Base-by-base conservation (phyloP, 37 sponge, comb jelly and placozoan species). In the Cliona cf. orientalis region DNA sequence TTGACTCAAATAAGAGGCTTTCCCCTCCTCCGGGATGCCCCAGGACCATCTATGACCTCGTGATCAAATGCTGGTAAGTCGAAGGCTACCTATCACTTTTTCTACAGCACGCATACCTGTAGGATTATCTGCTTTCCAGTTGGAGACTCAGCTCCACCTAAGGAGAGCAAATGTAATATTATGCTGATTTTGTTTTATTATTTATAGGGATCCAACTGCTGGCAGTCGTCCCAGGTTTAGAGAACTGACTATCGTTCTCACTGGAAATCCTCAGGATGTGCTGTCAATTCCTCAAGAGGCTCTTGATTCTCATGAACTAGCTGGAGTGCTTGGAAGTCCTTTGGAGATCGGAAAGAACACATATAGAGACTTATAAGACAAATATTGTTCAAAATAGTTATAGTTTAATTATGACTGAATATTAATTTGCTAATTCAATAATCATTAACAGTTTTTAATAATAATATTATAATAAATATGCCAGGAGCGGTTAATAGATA, bases 21-120 rank as follows among this genome's bases (percentile, higher is more conserved):
- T 58, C 77, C 22, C 77, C 77, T 62, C 77, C 77, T 17, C 61
- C 77, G 2, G 77, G 77, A 76, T 76, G 77, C 25, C 62, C 77
- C 0, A 29, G 77, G 40, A 64, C 64, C 31, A 76, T 76, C 12
- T 76, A 76, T 58, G 28, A 39, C 3, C 36, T 61, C 61, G 61
- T 76, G 77, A 76, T 76, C 12, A 36, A n/a, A 37, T 76, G 63
- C 63, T 76, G 77, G 77, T 76, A 21, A 26, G 53, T 49, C 14
- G 14, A 49, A 9, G 14, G 14, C 14, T 19, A 19, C 9, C 14
- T 19, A 14, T 14, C 9, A 14, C n/a, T n/a, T 14, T 49, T 19
- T 49, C 53, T 25, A 6, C 12, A 25, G 12, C 5, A 26, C n/a
- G n/a, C n/a, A n/a, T n/a, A n/a, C n/a, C n/a, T n/a, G n/a, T n/a